Base-by-base conservation (phyloP, 2,888 invertebrate genomes). In the Eristalis pertinax region DNA sequence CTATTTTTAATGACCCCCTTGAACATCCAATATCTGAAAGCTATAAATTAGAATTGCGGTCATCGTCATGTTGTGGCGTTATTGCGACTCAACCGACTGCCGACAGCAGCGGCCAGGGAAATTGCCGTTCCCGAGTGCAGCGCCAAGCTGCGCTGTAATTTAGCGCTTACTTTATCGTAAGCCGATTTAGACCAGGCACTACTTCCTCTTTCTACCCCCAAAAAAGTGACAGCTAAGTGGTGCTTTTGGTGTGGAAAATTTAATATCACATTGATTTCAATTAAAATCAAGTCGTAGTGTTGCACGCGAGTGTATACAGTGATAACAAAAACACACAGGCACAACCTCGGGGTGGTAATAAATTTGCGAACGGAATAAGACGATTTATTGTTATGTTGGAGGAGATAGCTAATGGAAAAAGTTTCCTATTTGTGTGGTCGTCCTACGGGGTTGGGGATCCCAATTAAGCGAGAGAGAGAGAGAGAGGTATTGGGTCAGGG, bases 261-360 rank as follows among this genome's bases (percentile, higher is more conserved):
- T 80, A 83, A 87, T 87, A 84, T 69, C 87, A 63, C 76, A 84
- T 84, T 76, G 83, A 84, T 87, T 84, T 84, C 79, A 87, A 87
- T 87, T 87, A 87, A 87, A 80, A 84, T 35, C 64, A 75, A 72
- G 75, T 75, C 75, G 76, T 50, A 68, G 78, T 43, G 64, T 56
- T 13, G 8, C 26, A 64, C 13, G 58, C 26, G 10, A 62, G 67
- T 74, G 62, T 60, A 43, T 70, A 41, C n/a, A 50, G 58, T 29
- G 83, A 83, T 83, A 87, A 63, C 70, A 56, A 72, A 43, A 56
- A 56, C 4, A 67, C 68, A 76, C 77, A 24, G 24, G 4, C 43
- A 32, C 62, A 24, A 41, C 24, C 43, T 60, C 50, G 77, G 38
- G 70, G 50, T 26, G 64, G 83, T 68, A 83, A 87, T 87, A 87